These are phyloP conservation scores for Lobophora halterata DNA, from an alignment of 2,888 invertebrate genomes.

Conservation along the genomic window DNA sequence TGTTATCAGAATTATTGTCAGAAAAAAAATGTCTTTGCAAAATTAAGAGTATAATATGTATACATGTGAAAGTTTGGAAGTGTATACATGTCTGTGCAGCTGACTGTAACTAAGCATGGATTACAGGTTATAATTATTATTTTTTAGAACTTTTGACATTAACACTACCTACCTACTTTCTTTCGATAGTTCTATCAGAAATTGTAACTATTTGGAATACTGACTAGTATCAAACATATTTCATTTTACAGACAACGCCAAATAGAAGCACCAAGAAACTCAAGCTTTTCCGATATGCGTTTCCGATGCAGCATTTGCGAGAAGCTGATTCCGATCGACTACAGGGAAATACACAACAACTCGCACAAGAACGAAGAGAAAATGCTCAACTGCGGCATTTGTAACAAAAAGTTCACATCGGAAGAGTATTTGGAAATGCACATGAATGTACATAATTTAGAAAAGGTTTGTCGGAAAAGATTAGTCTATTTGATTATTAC, in stretches of 20 bases:
- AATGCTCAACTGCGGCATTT: constrained; percentile 83
- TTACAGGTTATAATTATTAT: no score
- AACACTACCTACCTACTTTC: no score
- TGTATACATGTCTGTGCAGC: no score
- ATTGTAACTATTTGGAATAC: no score
- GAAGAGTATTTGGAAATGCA: constrained; percentile 86
- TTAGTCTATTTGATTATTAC: neutral
- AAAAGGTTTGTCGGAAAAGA: constrained; percentile 67
- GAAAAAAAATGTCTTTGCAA: no score
- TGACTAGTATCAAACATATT: no score
- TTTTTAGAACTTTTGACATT: no score
- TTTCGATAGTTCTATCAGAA: no score
- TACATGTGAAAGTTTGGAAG: no score
- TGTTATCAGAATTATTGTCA: no score
- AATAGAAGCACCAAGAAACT: constrained; percentile 70
- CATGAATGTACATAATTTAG: constrained; percentile 83
- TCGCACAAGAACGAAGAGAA: constrained; percentile 82
- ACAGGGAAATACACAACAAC: constrained; percentile 83
- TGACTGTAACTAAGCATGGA: no score
- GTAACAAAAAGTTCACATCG: constrained; percentile 86
- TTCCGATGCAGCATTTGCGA: constrained; percentile 79
- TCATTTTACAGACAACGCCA: constrained; percentile 50
- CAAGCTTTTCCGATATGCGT: constrained; percentile 48
- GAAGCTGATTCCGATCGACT: constrained; percentile 66
- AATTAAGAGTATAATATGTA: no score